A percentile compares a stretch with the other conserved stretches of the same genome.
These are phyloP conservation scores for Sebastes taczanowskii DNA, from an alignment of 2,797 vertebrate genomes.

Conservation along the genomic window DNA sequence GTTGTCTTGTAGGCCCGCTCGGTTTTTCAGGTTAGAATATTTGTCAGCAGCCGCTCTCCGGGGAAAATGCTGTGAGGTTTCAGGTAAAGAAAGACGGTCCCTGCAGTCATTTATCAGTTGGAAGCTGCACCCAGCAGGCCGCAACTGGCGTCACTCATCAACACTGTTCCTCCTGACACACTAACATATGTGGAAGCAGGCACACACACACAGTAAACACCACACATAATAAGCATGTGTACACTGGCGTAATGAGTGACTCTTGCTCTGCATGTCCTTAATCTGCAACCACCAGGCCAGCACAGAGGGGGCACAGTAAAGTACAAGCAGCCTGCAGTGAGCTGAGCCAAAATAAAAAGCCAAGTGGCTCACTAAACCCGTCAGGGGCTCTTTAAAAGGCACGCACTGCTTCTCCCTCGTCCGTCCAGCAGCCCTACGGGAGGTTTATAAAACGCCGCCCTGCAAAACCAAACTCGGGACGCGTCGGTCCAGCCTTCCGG, in stretches of 20 bases:
- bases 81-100: constrained; percentile 52
- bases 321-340: constrained; percentile 77
- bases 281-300: constrained; percentile 68
- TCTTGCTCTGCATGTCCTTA: constrained; percentile 67
- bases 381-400: constrained; percentile 69
- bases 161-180: constrained; percentile 43
- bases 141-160: constrained; percentile 64
- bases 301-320: constrained; percentile 73
- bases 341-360: constrained; percentile 76
- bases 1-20: constrained; percentile 47
- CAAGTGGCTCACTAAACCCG: constrained; percentile 70
- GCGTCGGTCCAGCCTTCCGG: constrained; percentile 63
- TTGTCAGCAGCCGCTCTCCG: constrained; percentile 63
- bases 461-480: constrained; percentile 54
- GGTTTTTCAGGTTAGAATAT: constrained; percentile 62
- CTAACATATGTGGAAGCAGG: constrained; percentile 45
- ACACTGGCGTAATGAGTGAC: constrained; percentile 53
- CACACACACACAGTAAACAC: constrained; percentile 39
- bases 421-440: constrained; percentile 56
- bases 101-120: constrained; percentile 69
- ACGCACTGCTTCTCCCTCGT: constrained; percentile 54
- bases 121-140: constrained; percentile 64
- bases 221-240: constrained; percentile 42
- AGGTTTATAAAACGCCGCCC: constrained; percentile 59
- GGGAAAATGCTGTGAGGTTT: constrained; percentile 47